Base-by-base conservation (phyloP, 2,888 invertebrate genomes). In the Linnaemya vulpina region DNA sequence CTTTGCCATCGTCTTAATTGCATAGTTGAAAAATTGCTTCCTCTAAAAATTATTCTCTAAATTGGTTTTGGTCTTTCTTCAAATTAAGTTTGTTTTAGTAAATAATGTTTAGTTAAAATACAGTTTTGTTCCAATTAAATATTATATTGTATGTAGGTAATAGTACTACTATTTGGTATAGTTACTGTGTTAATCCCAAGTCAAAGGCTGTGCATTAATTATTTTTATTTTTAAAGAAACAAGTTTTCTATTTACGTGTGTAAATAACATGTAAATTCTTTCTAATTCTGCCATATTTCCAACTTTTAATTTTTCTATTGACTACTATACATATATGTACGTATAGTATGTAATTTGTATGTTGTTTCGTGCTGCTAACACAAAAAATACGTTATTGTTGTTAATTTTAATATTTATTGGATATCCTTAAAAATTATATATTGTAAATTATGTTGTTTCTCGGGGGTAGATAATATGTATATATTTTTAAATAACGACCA, bases 381-480 rank as follows among this genome's bases (percentile, higher is more conserved):
- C 38, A 38, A 60, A 38, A n/a, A 20, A 60, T 60, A 11, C 2
- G 17, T 15, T 10, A 22, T 58, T 58, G 35, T 73, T 78, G 51
- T 68, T 53, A 68, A 58, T 76, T 76, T 74, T 74, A 58, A 74
- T 60, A 68, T 51, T 46, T 46, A 65, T 79, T 65, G 35, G 17
- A 70, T 62, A 68, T 51, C 51, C 25, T 10, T 15, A 55, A 67
- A 55, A 13, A 20, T 15, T 22, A 10, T 25, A 30, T 17, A 22
- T 75, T 53, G 38, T 60, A 49, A 58, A 73, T 78, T 70, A 73
- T 78, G 84, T 87, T 84, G 86, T 87, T 87, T 87, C 80, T 84
- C 87, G 87, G 87, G 87, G 87, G 84, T 83, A 74, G 3, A 30
- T 30, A 30, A 30, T 30, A 30, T 30, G 53, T 60, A 30, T 30